Evolutionary conservation across 2,888 invertebrate genomes (phyloP), one percentile per base, ranked within the genome.

Genomic region (Pyrgus malvae): DNA sequence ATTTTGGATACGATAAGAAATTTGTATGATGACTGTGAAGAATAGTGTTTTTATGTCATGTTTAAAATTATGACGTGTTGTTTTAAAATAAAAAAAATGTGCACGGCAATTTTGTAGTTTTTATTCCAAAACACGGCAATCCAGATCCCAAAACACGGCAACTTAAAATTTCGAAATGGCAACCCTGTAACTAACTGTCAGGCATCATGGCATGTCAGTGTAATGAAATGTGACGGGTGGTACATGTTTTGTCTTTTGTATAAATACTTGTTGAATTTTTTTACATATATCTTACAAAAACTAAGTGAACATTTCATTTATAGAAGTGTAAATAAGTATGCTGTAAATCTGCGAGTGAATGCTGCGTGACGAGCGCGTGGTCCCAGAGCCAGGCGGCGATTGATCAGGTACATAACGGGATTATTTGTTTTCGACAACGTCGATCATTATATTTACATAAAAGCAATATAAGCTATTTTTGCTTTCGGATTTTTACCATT

Each of bases 231-330:
- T 85, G 85, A 85, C 85, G 82, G 80, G 77, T 65, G 74, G 57
- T 76, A 59, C 78, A 70, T 84, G 85, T 85, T 86, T 82, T 79
- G 77, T 69, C 74, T 79, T 82, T 76, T 76, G 62, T 75, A 78
- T 67, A 75, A 45, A 80, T 81, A 88, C 88, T 89, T 88, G 89
- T 89, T 89, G 88, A 87, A 83, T 85, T 80, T 79, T n/a, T 76
- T 62, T 71, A 75, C 56, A 71, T 75, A 74, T 76, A 77, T 75
- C 74, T 66, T 68, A 72, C 77, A 70, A 75, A 64, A 78, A 71
- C 61, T 75, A 67, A 69, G 75, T 81, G 73, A 75, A 73, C 65
- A 67, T 64, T 68, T 62, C 68, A 70, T 71, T 63, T 62, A 74
- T 63, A 49, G 63, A 60, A 62, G 61, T 58, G 59, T 29, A 56